These are phyloP conservation scores for Cephalopholis sonnerati DNA, from an alignment of 2,113 vertebrate species.

Conservation along the genomic window DNA sequence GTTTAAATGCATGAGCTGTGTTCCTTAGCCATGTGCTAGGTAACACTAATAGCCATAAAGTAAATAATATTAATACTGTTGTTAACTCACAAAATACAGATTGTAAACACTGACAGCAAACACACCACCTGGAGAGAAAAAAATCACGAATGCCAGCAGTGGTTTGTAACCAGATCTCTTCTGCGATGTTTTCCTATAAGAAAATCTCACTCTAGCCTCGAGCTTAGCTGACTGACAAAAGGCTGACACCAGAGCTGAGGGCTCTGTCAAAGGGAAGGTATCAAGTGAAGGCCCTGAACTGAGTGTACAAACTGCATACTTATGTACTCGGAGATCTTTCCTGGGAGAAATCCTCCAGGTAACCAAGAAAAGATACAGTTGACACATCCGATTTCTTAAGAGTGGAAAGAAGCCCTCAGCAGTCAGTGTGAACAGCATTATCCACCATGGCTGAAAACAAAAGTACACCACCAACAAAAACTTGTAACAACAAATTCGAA, in stretches of 20 bases:
- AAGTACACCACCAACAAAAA: conserved; percentile 27
- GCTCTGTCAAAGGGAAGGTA: conserved; percentile 60
- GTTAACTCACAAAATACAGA: not conserved
- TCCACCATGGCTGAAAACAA: conserved; percentile 34
- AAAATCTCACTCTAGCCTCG: conserved; percentile 53
- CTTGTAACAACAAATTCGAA: conserved; percentile 26
- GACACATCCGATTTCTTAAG: conserved; percentile 43
- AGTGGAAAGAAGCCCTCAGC: conserved; percentile 9
- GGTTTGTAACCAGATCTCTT: conserved; percentile 55
- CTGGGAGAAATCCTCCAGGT: conserved; percentile 43
- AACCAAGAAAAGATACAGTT: conserved; percentile 38
- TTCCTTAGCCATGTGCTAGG: not conserved
- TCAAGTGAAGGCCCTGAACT: conserved; percentile 43
- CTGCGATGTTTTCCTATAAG: conserved; percentile 42
- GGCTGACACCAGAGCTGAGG: conserved; percentile 66
- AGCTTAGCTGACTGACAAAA: conserved; percentile 65
- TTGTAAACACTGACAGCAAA: conserved; percentile 2
- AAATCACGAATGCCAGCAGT: conserved; percentile 7
- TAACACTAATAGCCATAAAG: not conserved
- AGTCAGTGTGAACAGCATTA: conserved; percentile 8
- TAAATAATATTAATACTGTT: not conserved
- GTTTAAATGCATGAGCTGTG: not conserved
- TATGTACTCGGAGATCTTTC: conserved; percentile 24
- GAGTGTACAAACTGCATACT: conserved; percentile 50
- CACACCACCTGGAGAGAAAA: conserved; percentile 16